Evolutionary conservation across 2,888 invertebrate species (phyloP), one percentile per base, ranked within the genome.

Genomic region (Leptopilina drosophilae): DNA sequence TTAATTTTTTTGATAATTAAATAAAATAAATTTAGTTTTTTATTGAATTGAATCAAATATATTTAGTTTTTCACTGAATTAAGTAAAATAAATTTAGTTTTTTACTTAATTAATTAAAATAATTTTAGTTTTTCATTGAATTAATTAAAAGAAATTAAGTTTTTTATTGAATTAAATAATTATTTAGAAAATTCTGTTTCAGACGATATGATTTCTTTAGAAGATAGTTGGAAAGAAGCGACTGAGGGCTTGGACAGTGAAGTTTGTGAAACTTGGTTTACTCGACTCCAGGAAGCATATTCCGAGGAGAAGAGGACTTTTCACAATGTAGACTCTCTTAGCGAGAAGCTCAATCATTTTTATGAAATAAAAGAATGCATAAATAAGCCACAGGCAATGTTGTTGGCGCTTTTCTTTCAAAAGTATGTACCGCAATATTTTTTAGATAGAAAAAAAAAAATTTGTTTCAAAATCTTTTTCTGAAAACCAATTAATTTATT

Each of bases 341-440:
- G 90, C 15, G 92, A 92, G 64, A 93, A 93, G 87, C 89, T 93
- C 64, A 85, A 88, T 75, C 92, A 92, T 80, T 93, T 92, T 82
- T 85, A 92, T 75, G 89, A 91, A n/a, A 90, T 93, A 78, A 92
- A 91, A 84, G 88, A 91, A 76, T 89, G 89, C 66, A 87, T 94
- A 15, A 91, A 92, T 83, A 92, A 92, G 82, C 90, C 92, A 5
- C 89, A 92, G 78, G 93, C 93, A 77, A 90, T 94, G 12, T 89
- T 92, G 9, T 90, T 93, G 77, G 93, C 94, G 0, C 88, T 94
- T 78, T 93, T 94, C 83, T 94, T 94, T 87, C 94, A 94, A 85
- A 93, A 94, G 94, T 94, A 90, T 91, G 93, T 20, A 20, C 4
- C 4, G 6, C 20, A 20, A 8, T 15, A 62, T 15, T 8, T 62